These are phyloP conservation scores for Leuciscus idus DNA, from an alignment of 2,113 vertebrate genomes.

Conservation along the genomic window DNA sequence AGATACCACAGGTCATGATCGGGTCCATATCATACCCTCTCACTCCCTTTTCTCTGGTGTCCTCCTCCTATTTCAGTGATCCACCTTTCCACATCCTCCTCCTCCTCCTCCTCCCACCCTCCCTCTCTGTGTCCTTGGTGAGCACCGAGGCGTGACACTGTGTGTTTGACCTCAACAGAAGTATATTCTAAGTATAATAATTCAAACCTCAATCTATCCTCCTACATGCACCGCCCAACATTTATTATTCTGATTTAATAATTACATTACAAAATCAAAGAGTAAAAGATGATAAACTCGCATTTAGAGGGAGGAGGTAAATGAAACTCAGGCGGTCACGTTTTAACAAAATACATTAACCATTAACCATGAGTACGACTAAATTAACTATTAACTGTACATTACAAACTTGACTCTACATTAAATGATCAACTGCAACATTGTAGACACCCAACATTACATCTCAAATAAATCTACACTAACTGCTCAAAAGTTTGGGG, in stretches of 20 bases:
- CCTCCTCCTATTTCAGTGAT: conserved; percentile 45
- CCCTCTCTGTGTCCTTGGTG: conserved; percentile 34
- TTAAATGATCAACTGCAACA: neutral
- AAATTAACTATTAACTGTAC: neutral
- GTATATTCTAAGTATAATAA: conserved; percentile 9
- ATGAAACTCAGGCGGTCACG: neutral
- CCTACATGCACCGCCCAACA: conserved; percentile 23
- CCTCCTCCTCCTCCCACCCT: neutral
- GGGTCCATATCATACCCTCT: conserved; percentile 25
- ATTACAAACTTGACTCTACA: conserved; percentile 1
- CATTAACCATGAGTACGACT: neutral
- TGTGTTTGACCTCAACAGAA: conserved; percentile 39
- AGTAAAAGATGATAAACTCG: conserved; percentile 17
- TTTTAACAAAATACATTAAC: conserved; percentile 22
- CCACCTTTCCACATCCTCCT: conserved; percentile 36
- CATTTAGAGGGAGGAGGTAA: conserved; percentile 6
- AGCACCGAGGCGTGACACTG: conserved; percentile 21
- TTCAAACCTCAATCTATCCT: conserved; percentile 29
- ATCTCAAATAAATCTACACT: neutral
- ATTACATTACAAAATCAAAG: conserved; percentile 30
- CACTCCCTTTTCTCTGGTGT: conserved; percentile 26
- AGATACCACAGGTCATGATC: conserved; percentile 31
- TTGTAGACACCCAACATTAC: neutral
- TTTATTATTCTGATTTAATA: conserved; percentile 39
- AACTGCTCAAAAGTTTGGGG: neutral